Evolutionary conservation across 2,113 vertebrate genomes (phyloP).

Genomic region (Oreamnos americanus): DNA sequence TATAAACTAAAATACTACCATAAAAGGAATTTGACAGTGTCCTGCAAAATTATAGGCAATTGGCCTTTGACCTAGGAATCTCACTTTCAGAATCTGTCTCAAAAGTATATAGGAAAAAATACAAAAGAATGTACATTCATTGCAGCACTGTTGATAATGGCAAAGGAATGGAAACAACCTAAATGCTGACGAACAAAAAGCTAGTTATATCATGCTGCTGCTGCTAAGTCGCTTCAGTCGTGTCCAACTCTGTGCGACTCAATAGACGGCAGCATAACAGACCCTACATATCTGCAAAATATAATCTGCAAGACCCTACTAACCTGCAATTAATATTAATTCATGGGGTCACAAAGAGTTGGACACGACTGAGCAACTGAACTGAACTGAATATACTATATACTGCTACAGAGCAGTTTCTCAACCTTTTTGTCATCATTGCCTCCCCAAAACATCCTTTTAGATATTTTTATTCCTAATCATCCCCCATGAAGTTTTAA

Average conservation of each 20-base stretch:
- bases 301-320: neutral
- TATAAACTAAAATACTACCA: conserved; percentile 24
- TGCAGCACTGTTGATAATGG: neutral
- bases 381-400: neutral
- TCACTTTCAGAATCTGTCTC: neutral
- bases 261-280: neutral
- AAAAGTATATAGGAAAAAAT: neutral
- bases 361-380: too few relatives aligned
- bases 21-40: neutral
- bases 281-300: neutral
- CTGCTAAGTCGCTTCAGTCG: neutral
- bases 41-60: neutral
- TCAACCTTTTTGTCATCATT: neutral
- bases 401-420: neutral
- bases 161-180: neutral
- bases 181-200: neutral
- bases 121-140: neutral
- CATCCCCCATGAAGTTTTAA: neutral
- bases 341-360: too few relatives aligned
- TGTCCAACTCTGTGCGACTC: neutral
- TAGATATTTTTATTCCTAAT: neutral
- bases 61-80: conserved; percentile 4
- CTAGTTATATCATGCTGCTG: neutral
- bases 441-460: neutral
- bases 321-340: neutral